phyloP scores from a whole-genome alignment of 1,140 invertebrate genomes.

The Aphelinus certus region DNA sequence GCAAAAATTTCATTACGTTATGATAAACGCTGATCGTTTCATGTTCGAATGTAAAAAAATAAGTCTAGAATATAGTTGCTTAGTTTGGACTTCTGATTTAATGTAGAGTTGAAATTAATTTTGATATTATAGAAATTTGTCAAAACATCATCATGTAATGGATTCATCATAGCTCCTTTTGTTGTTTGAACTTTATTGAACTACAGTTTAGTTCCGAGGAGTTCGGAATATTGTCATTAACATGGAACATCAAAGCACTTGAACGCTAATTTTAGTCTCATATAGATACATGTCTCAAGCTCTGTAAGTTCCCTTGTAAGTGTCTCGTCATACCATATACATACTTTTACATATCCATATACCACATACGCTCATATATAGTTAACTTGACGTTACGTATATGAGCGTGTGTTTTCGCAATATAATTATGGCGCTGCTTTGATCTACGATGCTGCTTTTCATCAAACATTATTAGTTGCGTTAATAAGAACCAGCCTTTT shows the following conservation, averaged over 20 bases:
- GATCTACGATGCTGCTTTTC: conserved; percentile 32
- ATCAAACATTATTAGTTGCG: neutral
- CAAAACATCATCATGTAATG: conserved; percentile 18
- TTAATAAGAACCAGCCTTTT: too few species aligned
- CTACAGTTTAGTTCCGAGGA: conserved; percentile 12
- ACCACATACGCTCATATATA: neutral
- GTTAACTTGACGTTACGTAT: neutral
- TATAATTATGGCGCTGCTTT: conserved; percentile 27
- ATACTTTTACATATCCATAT: neutral
- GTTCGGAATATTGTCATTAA: conserved; percentile 19
- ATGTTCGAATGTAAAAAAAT: neutral
- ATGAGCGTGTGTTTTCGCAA: neutral
- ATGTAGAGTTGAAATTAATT: too few species aligned
- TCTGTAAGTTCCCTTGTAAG: conserved; percentile 37
- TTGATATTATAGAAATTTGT: conserved; percentile 6
- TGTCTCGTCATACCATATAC: conserved; percentile 17
- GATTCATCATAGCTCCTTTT: neutral
- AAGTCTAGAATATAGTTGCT: neutral
- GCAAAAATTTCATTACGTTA: neutral
- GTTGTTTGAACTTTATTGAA: neutral
- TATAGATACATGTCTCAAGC: conserved; percentile 18
- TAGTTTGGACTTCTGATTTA: neutral
- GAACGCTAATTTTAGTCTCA: conserved; percentile 28
- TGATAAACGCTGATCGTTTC: neutral
- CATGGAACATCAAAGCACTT: conserved; percentile 15